Evolutionary conservation across 2,797 vertebrate species (phyloP).

Genomic region (Enteromius treurensis): DNA sequence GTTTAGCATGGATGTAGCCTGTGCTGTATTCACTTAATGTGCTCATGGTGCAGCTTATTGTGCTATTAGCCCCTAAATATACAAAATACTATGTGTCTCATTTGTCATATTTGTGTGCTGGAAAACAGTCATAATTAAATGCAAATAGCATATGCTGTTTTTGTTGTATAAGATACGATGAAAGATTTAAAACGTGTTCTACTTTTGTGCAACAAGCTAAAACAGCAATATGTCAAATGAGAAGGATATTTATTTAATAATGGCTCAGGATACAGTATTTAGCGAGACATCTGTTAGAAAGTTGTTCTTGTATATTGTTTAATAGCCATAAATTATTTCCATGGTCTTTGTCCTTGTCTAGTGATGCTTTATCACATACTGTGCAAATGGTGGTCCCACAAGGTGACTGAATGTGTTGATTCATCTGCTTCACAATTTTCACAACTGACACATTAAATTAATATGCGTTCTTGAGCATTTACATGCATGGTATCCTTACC

Average conservation of each 20-base stretch:
- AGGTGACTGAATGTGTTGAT: conserved; percentile 39
- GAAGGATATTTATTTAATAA: not conserved
- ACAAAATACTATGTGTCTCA: not conserved
- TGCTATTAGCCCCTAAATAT: conserved; percentile 34
- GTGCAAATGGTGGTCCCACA: not conserved
- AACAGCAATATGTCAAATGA: not conserved
- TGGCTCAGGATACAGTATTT: not conserved
- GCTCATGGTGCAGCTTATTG: conserved; percentile 25
- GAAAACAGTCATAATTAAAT: conserved; percentile 10
- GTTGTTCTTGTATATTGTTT: not conserved
- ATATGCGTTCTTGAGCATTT: conserved; percentile 73
- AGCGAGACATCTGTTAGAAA: not conserved
- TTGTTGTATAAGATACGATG: not conserved
- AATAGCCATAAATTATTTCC: not conserved
- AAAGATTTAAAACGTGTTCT: not conserved
- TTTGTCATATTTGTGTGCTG: conserved; percentile 20
- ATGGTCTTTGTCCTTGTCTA: not conserved
- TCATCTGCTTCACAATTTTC: conserved; percentile 68
- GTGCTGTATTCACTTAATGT: conserved; percentile 27
- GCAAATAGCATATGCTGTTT: not conserved
- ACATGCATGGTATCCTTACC: not conserved
- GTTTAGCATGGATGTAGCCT: conserved; percentile 22
- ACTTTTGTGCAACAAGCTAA: not conserved
- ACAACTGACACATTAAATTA: conserved; percentile 87
- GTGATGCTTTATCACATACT: not conserved